A percentile compares a stretch with the other conserved stretches of the same genome.
Evolutionary conservation across 2,113 vertebrate genomes (phyloP).

Genomic region (Hyaena hyaena): DNA sequence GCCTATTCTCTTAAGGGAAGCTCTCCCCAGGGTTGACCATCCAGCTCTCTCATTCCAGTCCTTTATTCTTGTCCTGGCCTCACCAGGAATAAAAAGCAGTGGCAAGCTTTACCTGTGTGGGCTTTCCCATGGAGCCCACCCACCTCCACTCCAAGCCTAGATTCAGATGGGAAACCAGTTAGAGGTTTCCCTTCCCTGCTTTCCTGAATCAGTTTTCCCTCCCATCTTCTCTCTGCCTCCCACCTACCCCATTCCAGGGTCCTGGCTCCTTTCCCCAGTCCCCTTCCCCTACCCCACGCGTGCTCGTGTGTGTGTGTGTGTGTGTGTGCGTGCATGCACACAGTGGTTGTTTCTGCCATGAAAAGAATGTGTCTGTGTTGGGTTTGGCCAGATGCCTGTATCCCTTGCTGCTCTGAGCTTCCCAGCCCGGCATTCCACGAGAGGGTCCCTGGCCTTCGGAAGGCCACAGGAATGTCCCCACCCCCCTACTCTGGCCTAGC

Average conservation of each 20-base stretch:
- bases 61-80: not conserved
- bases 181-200: not conserved
- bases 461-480: slow-evolving; percentile 88
- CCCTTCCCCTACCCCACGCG: not conserved
- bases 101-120: not conserved
- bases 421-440: slow-evolving; percentile 84
- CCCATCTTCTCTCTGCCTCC: not conserved
- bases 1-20: not conserved
- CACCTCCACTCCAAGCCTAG: not conserved
- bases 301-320: not conserved
- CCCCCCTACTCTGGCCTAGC: slow-evolving; percentile 76
- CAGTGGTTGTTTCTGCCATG: slow-evolving; percentile 75
- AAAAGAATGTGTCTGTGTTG: slow-evolving; percentile 86
- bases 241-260: not conserved
- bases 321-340: too few relatives aligned
- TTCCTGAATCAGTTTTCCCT: not conserved
- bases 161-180: not conserved
- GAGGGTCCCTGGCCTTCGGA: slow-evolving; percentile 87
- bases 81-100: not conserved
- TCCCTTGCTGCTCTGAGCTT: slow-evolving; percentile 83
- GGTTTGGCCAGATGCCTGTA: slow-evolving; percentile 87
- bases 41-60: not conserved
- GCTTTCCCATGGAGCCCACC: not conserved
- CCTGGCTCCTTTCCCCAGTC: too few relatives aligned
- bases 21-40: not conserved